Evolutionary conservation across 2,888 invertebrate species (phyloP).

Genomic region (Apomyelois bistriatella): DNA sequence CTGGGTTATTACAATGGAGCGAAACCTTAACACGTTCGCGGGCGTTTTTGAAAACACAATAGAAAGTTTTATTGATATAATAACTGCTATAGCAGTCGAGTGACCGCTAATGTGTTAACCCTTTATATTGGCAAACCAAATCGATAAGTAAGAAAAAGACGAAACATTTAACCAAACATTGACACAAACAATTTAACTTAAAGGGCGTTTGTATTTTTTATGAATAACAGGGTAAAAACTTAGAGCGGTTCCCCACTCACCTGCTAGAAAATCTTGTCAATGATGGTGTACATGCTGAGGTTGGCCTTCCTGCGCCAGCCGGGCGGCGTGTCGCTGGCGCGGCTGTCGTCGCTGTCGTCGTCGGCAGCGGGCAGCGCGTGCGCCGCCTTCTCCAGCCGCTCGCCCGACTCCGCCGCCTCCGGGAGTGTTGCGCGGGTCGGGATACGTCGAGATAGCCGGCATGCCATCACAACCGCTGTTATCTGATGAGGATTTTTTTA

Average conservation of each 20-base stretch:
- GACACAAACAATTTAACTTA: no score
- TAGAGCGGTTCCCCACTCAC: constrained; percentile 26
- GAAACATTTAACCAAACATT: no score
- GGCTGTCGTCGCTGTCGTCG: constrained; percentile 34
- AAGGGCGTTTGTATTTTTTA: no score
- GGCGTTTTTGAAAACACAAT: no score
- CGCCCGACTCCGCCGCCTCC: constrained; percentile 23
- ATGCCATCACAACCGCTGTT: constrained; percentile 62
- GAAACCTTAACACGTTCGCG: no score
- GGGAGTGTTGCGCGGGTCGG: constrained; percentile 24
- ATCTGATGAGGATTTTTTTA: constrained; percentile 32
- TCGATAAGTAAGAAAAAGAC: no score
- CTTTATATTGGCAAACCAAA: no score
- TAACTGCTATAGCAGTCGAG: no score
- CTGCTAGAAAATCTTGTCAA: constrained; percentile 78
- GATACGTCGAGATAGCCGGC: constrained; percentile 39
- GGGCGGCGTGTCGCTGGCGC: constrained; percentile 33
- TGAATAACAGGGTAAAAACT: no score
- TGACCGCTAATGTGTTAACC: no score
- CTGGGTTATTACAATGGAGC: no score
- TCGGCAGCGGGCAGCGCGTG: constrained; percentile 33
- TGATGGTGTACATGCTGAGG: constrained; percentile 72
- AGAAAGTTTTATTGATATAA: no score
- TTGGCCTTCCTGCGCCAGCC: constrained; percentile 70
- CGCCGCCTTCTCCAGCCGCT: constrained; percentile 24